phyloP scores from a whole-genome alignment of 2,113 vertebrate genomes.

The Arizona elegans region DNA sequence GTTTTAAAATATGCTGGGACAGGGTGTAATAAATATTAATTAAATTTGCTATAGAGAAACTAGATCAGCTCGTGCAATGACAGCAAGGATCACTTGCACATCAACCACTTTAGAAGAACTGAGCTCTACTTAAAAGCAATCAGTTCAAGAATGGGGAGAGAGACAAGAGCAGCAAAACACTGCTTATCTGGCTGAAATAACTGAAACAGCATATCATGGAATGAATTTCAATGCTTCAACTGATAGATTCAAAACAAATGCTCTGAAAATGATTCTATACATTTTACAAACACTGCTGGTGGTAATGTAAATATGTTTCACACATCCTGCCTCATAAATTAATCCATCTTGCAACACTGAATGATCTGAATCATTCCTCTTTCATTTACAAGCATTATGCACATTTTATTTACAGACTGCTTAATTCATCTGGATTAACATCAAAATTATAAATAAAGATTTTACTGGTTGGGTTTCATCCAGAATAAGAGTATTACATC shows the following conservation, averaged over 20 bases:
- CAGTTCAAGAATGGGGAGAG: not conserved
- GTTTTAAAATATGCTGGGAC: constrained; percentile 26
- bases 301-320: not conserved
- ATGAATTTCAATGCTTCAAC: not conserved
- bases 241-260: not conserved
- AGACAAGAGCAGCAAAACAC: not conserved
- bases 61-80: not conserved
- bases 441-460: not conserved
- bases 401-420: not conserved
- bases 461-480: not conserved
- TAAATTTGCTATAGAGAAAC: not conserved
- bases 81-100: not conserved
- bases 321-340: not conserved
- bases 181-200: not conserved
- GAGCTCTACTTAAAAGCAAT: not conserved
- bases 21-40: not conserved
- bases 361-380: not conserved
- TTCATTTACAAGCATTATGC: not conserved
- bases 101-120: not conserved
- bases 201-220: not conserved
- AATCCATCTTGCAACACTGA: not conserved
- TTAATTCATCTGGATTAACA: not conserved
- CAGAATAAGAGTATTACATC: not conserved
- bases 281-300: not conserved
- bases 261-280: not conserved